Evolutionary conservation across 2,113 vertebrate genomes (phyloP).

Genomic region (Lanius ludovicianus): DNA sequence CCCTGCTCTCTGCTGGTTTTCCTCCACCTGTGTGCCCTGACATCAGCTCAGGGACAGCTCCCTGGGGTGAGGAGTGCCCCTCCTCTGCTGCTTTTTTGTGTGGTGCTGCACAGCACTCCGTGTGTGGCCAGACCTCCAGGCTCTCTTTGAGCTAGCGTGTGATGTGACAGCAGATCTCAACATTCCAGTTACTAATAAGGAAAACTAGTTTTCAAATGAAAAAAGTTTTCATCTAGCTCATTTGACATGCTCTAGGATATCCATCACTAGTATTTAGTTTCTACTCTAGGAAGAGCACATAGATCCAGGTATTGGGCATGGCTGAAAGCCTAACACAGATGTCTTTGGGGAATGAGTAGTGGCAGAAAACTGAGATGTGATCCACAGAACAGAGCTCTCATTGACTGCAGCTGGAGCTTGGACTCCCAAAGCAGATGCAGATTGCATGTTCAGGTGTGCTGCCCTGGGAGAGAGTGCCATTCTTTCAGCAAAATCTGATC

Average conservation of each 20-base stretch:
- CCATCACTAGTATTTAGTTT: not conserved
- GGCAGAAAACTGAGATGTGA: not conserved
- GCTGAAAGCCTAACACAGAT: not conserved
- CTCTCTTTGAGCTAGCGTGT: too few species aligned
- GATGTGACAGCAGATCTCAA: not conserved
- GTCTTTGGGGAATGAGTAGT: not conserved
- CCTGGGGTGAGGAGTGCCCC: too few species aligned
- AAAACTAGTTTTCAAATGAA: not conserved
- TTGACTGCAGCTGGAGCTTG: not conserved
- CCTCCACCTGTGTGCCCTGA: too few species aligned
- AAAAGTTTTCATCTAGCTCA: not conserved
- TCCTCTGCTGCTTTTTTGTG: too few species aligned
- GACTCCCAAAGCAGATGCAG: not conserved
- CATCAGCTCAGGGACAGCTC: too few species aligned
- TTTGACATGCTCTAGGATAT: not conserved
- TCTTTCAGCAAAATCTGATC: not conserved
- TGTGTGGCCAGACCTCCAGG: too few species aligned
- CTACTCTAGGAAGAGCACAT: not conserved
- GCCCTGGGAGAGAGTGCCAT: not conserved
- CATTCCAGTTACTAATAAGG: not conserved
- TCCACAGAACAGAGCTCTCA: not conserved
- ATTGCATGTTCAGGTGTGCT: not conserved
- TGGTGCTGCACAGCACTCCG: too few species aligned
- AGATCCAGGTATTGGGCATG: not conserved
- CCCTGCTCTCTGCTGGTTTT: too few species aligned